Conservation (phyloP, 2,113 vertebrate genomes). For the Myiozetetes cayanensis region DNA sequence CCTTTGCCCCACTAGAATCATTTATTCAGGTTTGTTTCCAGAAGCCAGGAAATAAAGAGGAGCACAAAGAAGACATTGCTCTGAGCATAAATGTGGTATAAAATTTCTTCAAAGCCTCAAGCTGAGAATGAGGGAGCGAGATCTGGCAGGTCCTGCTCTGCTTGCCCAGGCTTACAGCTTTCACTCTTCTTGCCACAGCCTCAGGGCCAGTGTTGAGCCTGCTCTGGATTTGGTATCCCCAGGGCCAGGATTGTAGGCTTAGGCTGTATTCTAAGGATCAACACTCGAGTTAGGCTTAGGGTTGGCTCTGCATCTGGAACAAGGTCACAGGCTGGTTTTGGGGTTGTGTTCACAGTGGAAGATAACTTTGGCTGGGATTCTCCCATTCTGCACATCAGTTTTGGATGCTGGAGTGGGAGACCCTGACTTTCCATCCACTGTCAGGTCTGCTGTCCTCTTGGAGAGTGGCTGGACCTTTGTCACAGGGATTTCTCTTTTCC, state of each 20-base stretch:
- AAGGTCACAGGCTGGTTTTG: not conserved
- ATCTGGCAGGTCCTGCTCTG: not conserved
- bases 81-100: rapidly evolving
- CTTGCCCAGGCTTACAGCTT: not conserved
- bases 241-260: not conserved
- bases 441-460: not conserved
- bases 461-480: not conserved
- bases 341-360: not conserved
- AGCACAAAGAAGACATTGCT: not conserved
- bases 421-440: not conserved
- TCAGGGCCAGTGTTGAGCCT: not conserved
- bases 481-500: rapidly evolving
- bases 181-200: not conserved
- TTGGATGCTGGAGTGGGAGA: not conserved
- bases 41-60: not conserved
- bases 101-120: not conserved
- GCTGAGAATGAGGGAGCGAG: not conserved
- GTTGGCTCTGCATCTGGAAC: not conserved
- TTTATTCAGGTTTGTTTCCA: not conserved
- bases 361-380: not conserved
- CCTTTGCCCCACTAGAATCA: not conserved
- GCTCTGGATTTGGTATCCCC: not conserved
- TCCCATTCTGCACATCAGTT: not conserved
- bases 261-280: not conserved
- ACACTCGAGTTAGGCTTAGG: rapidly evolving